These are phyloP conservation scores for Paguma larvata DNA, from an alignment of 2,797 vertebrate genomes.

Conservation along the genomic window DNA sequence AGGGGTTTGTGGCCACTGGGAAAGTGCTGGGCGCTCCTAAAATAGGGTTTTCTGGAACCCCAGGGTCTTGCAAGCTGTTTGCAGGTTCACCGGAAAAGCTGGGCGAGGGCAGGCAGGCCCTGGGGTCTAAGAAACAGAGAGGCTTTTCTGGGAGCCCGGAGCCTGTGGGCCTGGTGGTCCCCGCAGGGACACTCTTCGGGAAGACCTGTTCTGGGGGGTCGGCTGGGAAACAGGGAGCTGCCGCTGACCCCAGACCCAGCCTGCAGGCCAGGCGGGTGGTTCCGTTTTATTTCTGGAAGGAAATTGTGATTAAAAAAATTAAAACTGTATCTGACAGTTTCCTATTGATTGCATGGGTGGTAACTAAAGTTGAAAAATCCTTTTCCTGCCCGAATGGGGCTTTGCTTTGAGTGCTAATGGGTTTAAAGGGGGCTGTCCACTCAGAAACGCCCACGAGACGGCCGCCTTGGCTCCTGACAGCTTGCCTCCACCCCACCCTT, in stretches of 20 bases:
- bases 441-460: not conserved
- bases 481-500: not conserved
- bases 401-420: not conserved
- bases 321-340: not conserved
- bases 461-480: not conserved
- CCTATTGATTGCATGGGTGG: not conserved
- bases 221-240: not conserved
- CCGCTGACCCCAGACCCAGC: not conserved
- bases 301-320: not conserved
- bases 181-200: not conserved
- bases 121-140: not conserved
- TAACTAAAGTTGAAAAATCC: not conserved
- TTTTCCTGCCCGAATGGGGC: not conserved
- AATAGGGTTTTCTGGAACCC: not conserved
- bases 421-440: not conserved
- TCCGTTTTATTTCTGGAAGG: not conserved
- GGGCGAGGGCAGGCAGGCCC: too few species aligned
- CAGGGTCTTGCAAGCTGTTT: not conserved
- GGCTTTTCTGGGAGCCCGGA: fast-evolving
- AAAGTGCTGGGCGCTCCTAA: too few species aligned
- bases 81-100: not conserved
- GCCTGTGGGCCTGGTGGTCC: not conserved
- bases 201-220: not conserved
- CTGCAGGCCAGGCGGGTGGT: not conserved
- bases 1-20: not conserved